A percentile compares a stretch with the other conserved stretches of the same genome.
phyloP scores from a whole-genome alignment of 2,797 vertebrate genomes.

The Alcedo quadribrachys region DNA sequence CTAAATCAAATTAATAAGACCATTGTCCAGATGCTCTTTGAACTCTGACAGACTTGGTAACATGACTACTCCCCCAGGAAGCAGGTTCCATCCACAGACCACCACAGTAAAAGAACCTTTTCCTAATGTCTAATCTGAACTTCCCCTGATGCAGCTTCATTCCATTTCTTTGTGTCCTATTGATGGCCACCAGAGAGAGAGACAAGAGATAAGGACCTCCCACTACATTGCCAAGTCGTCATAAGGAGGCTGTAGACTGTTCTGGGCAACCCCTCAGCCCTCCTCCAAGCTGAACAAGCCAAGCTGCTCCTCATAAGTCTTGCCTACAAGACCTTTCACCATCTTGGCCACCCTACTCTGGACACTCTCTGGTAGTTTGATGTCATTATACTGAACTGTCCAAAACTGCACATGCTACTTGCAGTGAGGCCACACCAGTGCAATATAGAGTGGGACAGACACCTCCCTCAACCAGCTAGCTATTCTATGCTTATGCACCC shows the following conservation, averaged over 20 bases:
- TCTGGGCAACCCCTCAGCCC: not conserved
- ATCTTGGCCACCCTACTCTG: not conserved
- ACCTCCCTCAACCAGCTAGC: fast-evolving
- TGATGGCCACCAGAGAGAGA: not conserved
- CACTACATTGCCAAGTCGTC: fast-evolving
- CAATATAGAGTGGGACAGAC: not conserved
- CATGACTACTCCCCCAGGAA: fast-evolving
- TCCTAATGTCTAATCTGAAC: not conserved
- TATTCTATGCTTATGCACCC: not conserved
- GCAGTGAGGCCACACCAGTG: not conserved
- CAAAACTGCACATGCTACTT: not conserved
- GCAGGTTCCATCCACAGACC: not conserved
- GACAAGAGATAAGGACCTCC: not conserved
- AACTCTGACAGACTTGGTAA: not conserved
- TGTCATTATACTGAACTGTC: not conserved
- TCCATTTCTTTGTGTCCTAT: not conserved
- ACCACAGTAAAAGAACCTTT: not conserved
- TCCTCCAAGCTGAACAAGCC: not conserved
- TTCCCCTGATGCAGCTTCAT: not conserved
- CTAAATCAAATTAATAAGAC: not conserved
- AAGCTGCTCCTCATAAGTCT: fast-evolving
- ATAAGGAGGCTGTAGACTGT: not conserved
- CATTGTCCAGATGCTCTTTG: fast-evolving
- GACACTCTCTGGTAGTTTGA: not conserved
- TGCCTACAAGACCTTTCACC: not conserved